phyloP scores from a whole-genome alignment of 1,140 invertebrate species.

The Trachymyrmex cornetzi region DNA sequence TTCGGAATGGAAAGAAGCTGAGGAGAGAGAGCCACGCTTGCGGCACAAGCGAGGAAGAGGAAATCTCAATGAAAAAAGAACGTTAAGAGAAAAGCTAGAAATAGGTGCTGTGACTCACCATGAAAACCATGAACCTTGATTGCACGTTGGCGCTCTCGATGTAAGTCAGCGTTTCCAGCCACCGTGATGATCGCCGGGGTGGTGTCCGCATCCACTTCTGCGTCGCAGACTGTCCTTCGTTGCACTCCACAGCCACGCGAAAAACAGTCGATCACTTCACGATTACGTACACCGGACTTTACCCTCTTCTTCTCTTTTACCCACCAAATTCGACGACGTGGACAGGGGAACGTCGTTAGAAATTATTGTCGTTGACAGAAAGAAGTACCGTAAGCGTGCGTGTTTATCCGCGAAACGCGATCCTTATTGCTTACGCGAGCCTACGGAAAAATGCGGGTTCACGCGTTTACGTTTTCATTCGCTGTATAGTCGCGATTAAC shows the following conservation, averaged over 20 bases:
- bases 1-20: conserved; percentile 39
- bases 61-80: conserved; percentile 13
- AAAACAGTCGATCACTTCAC: conserved; percentile 53
- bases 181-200: conserved; percentile 79
- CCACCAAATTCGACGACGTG: not conserved
- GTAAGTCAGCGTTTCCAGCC: conserved; percentile 86
- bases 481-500: conserved; percentile 41
- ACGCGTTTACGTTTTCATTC: conserved; percentile 11
- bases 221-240: conserved; percentile 62
- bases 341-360: not conserved
- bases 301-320: not conserved
- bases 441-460: not conserved
- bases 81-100: conserved; percentile 48
- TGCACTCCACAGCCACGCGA: conserved; percentile 68
- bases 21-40: not conserved
- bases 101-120: conserved; percentile 83
- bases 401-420: conserved; percentile 17
- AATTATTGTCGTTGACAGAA: conserved; percentile 56
- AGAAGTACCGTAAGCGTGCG: not conserved
- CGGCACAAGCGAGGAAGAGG: not conserved
- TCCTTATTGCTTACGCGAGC: conserved; percentile 59
- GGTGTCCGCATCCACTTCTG: conserved; percentile 72
- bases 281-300: conserved; percentile 9
- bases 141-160: conserved; percentile 87
- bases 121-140: conserved; percentile 88